Evolutionary conservation across 2,888 invertebrate species (phyloP).

Genomic region (Oscheius sp.): DNA sequence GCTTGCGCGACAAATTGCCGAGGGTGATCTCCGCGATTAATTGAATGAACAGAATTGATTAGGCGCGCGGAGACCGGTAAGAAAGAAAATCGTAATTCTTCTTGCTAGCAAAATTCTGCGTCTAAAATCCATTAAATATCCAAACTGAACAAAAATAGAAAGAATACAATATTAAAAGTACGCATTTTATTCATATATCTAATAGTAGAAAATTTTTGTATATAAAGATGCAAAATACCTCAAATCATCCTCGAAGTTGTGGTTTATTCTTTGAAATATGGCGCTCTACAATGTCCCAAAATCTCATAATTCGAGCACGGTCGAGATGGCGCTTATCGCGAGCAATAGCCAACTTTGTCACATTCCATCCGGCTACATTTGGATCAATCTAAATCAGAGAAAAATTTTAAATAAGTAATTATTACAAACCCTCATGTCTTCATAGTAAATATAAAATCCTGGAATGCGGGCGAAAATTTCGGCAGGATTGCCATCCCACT

Average conservation of each 20-base stretch:
- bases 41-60: no score
- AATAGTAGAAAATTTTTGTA: no score
- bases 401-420: not conserved
- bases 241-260: conserved; percentile 81
- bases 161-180: no score
- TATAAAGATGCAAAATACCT: no score
- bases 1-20: no score
- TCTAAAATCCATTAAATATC: not conserved
- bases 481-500: conserved; percentile 97
- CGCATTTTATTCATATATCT: no score
- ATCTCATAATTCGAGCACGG: conserved; percentile 89
- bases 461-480: conserved; percentile 96
- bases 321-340: conserved; percentile 94
- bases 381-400: conserved; percentile 77
- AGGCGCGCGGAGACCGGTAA: no score
- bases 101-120: no score
- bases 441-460: conserved; percentile 95
- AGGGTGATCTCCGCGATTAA: no score
- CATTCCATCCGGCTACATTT: conserved; percentile 96
- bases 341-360: conserved; percentile 88
- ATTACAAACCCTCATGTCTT: conserved; percentile 82
- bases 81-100: no score
- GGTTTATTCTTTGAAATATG: conserved; percentile 88
- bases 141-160: no score
- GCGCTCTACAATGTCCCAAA: conserved; percentile 97